Percentiles rank a stretch among this genome's conserved stretches.
phyloP scores from a whole-genome alignment of 2,113 vertebrate species.

The Oncorhynchus clarkii region DNA sequence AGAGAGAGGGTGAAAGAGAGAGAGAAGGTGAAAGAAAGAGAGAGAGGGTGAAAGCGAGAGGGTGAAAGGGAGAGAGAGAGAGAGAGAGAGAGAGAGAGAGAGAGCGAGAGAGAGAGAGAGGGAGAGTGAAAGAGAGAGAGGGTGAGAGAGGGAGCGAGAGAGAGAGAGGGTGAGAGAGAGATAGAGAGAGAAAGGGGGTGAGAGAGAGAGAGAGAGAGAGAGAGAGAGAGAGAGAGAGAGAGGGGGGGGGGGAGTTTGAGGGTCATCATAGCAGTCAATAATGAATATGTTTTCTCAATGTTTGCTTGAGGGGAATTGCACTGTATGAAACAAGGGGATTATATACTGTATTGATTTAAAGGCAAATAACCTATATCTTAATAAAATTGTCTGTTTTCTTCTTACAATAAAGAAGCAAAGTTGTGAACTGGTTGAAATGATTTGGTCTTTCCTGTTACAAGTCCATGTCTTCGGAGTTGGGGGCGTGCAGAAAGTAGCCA shows the following conservation, averaged over 20 bases:
- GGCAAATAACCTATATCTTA: neutral
- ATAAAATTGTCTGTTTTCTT: neutral
- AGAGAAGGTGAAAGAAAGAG: neutral
- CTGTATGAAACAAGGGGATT: neutral
- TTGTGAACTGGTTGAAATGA: no score
- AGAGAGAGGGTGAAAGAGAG: neutral
- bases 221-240: neutral
- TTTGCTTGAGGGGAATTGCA: neutral
- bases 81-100: neutral
- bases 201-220: neutral
- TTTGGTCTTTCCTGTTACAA: no score
- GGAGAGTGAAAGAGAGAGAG: neutral
- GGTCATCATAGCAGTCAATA: conserved; percentile 33
- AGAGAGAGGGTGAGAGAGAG: neutral
- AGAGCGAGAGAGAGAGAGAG: neutral
- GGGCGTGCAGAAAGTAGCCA: no score
- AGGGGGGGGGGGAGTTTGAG: conserved; percentile 11
- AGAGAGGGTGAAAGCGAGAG: neutral
- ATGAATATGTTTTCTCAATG: conserved; percentile 10
- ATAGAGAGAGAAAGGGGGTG: neutral
- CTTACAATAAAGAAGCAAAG: neutral
- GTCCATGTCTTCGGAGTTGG: no score
- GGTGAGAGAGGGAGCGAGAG: neutral
- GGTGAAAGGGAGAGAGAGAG: neutral
- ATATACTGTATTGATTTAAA: neutral